A percentile compares a stretch with the other conserved stretches of the same genome.
phyloP scores from a whole-genome alignment of 2,888 invertebrate species.

The Apeira syringaria region DNA sequence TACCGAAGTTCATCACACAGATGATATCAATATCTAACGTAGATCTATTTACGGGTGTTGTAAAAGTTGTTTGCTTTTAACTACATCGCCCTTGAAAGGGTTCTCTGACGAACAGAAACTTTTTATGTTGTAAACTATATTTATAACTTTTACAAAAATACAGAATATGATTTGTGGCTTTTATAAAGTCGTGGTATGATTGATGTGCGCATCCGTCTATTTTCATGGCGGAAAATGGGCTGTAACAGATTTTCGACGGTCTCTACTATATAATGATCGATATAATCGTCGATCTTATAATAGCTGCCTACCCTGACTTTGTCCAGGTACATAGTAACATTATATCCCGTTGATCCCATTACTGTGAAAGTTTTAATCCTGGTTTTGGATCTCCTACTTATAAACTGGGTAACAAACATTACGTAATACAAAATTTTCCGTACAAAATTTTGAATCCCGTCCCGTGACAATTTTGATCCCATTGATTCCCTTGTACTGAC shows the following conservation, averaged over 20 bases:
- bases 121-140: conserved; percentile 54
- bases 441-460: too few relatives aligned
- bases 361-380: too few relatives aligned
- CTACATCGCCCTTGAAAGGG: conserved; percentile 65
- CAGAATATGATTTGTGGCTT: conserved; percentile 54
- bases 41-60: conserved; percentile 60
- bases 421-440: too few relatives aligned
- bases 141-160: conserved; percentile 51
- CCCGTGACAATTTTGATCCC: too few relatives aligned
- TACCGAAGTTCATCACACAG: conserved; percentile 47
- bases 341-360: too few relatives aligned
- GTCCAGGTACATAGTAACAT: too few relatives aligned
- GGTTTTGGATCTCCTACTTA: too few relatives aligned
- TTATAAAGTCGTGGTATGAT: conserved; percentile 55
- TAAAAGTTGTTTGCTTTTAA: conserved; percentile 67
- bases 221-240: conserved; percentile 23
- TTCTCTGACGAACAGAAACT: conserved; percentile 46
- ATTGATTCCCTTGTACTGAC: too few relatives aligned
- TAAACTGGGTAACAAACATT: too few relatives aligned
- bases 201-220: conserved; percentile 42
- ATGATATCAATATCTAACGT: conserved; percentile 55
- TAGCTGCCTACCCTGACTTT: too few relatives aligned
- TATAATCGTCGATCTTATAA: too few relatives aligned
- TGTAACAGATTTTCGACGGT: conserved; percentile 13
- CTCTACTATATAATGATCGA: conserved; percentile 5